Percentiles rank a stretch among this genome's conserved stretches.
Conservation (phyloP, 2,113 vertebrate genomes). For the Lontra canadensis region DNA sequence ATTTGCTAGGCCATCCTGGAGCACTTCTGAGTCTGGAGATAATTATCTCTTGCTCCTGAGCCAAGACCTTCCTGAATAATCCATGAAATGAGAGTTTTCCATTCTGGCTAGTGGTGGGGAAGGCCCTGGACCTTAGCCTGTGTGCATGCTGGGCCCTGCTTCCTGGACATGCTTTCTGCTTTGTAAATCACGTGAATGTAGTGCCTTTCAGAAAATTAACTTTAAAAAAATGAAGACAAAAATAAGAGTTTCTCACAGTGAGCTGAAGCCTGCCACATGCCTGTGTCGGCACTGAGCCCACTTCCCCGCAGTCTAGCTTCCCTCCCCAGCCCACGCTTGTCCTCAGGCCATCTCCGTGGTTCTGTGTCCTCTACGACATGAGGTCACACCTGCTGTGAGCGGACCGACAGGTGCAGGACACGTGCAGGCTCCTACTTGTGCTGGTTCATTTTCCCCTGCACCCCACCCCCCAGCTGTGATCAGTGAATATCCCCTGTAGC, state of each 20-base stretch:
- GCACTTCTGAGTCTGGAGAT: not conserved
- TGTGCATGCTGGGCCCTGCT: not conserved
- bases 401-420: not conserved
- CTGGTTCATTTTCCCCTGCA: not conserved
- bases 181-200: not conserved
- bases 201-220: not conserved
- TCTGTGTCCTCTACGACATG: not conserved
- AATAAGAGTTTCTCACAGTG: fast-evolving
- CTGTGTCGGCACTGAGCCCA: fast-evolving
- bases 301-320: not conserved
- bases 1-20: too few relatives aligned
- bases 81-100: not conserved
- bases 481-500: not conserved
- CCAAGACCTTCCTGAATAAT: not conserved
- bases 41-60: not conserved
- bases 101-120: not conserved
- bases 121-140: not conserved
- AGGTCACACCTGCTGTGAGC: not conserved
- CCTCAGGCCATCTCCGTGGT: not conserved
- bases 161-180: not conserved
- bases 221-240: not conserved
- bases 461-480: not conserved
- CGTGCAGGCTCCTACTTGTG: too few relatives aligned
- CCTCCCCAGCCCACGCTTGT: fast-evolving
- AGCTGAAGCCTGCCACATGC: fast-evolving